phyloP scores from a whole-genome alignment of 2,888 invertebrate genomes.

The Catocala nupta region DNA sequence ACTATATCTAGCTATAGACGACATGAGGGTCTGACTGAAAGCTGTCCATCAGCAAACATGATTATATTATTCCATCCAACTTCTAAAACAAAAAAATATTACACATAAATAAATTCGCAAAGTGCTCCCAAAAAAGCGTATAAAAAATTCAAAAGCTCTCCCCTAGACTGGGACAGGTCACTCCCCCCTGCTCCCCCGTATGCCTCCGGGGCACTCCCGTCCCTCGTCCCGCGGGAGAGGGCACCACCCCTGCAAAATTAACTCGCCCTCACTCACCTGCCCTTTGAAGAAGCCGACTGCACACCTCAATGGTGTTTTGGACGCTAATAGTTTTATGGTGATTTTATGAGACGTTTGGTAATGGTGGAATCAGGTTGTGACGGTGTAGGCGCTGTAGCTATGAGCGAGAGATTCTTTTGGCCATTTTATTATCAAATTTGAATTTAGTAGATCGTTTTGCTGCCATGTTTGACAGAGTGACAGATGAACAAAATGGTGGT shows the following conservation, averaged over 20 bases:
- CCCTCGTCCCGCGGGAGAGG: conserved; percentile 59
- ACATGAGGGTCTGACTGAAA: background rate
- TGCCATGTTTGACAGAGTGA: no score
- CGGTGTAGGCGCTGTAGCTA: no score
- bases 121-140: conserved; percentile 60
- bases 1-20: background rate
- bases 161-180: conserved; percentile 51
- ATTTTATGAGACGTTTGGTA: conserved; percentile 22
- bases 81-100: conserved; percentile 30
- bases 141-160: conserved; percentile 68
- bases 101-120: conserved; percentile 44
- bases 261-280: conserved; percentile 78
- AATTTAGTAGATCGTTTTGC: no score
- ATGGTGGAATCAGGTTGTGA: conserved; percentile 6
- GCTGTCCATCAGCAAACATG: conserved; percentile 1
- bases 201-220: conserved; percentile 22
- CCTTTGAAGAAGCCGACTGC: conserved; percentile 74
- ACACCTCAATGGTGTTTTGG: conserved; percentile 60
- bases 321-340: conserved; percentile 41
- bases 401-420: no score
- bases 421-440: no score
- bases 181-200: conserved; percentile 26
- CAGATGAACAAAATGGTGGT: no score
- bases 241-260: conserved; percentile 65
- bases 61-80: conserved; percentile 18